Evolutionary conservation across 2,888 invertebrate genomes (phyloP).

Genomic region (Cartodere bifasciata): DNA sequence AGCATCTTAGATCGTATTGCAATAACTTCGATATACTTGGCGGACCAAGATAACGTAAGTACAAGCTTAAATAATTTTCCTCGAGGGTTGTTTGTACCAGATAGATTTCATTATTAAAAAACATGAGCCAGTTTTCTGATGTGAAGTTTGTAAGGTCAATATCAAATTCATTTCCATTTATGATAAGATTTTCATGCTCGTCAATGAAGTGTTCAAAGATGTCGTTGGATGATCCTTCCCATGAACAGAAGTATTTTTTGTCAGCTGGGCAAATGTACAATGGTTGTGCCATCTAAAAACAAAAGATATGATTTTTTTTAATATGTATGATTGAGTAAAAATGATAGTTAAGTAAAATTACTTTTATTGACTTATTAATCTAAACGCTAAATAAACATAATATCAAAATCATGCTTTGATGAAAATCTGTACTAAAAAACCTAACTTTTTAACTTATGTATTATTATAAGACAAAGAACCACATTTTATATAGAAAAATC

Average conservation of each 20-base stretch:
- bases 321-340: too few species aligned
- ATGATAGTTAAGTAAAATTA: too few species aligned
- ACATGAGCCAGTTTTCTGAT: conserved; percentile 23
- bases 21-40: conserved; percentile 17
- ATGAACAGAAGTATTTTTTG: conserved; percentile 23
- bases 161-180: conserved; percentile 17
- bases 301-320: too few species aligned
- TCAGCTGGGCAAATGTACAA: conserved; percentile 22
- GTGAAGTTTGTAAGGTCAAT: conserved; percentile 17
- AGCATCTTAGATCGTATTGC: conserved; percentile 18
- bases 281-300: too few species aligned
- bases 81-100: conserved; percentile 19
- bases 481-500: too few species aligned
- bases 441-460: too few species aligned
- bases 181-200: conserved; percentile 23
- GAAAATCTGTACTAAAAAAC: too few species aligned
- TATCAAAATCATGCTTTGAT: too few species aligned
- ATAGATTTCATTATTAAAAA: conserved; percentile 23
- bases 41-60: conserved; percentile 22
- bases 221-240: conserved; percentile 24
- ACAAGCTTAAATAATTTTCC: conserved; percentile 15
- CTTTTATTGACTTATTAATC: too few species aligned
- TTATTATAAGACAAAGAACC: too few species aligned
- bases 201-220: conserved; percentile 24
- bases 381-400: too few species aligned